phyloP scores from a whole-genome alignment of 2,888 invertebrate species.

The Drosophila neoperkinsi region DNA sequence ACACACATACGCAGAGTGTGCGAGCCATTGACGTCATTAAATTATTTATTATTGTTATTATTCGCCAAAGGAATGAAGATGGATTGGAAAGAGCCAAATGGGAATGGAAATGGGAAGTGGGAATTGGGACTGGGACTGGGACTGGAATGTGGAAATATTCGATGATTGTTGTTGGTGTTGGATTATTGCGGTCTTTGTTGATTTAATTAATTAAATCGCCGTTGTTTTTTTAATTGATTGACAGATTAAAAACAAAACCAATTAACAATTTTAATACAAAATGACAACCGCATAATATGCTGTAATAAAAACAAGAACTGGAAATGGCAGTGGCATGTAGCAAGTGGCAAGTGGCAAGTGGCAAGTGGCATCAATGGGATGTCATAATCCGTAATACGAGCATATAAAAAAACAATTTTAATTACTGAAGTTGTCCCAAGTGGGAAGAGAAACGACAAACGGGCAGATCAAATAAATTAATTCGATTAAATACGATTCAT shows the following conservation, averaged over 20 bases:
- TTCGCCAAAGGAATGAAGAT: constrained; percentile 33
- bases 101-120: constrained; percentile 1
- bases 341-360: constrained; percentile 7
- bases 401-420: constrained; percentile 77
- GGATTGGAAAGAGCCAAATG: constrained; percentile 12
- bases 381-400: constrained; percentile 79
- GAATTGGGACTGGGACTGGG: neutral
- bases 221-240: constrained; percentile 82
- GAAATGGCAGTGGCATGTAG: neutral
- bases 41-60: constrained; percentile 67
- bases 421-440: constrained; percentile 74
- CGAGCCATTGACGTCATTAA: constrained; percentile 63
- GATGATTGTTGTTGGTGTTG: constrained; percentile 65
- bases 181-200: constrained; percentile 80
- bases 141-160: constrained; percentile 16
- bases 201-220: constrained; percentile 82
- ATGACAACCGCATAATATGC: constrained; percentile 81
- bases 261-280: constrained; percentile 83
- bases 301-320: constrained; percentile 71
- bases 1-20: neutral
- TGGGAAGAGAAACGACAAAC: constrained; percentile 2
- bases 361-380: constrained; percentile 54
- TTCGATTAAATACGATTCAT: neutral
- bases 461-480: constrained; percentile 34
- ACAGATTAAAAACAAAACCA: constrained; percentile 83